Evolutionary conservation across 1,140 invertebrate species (phyloP).

Genomic region (Caerostris darwini): DNA sequence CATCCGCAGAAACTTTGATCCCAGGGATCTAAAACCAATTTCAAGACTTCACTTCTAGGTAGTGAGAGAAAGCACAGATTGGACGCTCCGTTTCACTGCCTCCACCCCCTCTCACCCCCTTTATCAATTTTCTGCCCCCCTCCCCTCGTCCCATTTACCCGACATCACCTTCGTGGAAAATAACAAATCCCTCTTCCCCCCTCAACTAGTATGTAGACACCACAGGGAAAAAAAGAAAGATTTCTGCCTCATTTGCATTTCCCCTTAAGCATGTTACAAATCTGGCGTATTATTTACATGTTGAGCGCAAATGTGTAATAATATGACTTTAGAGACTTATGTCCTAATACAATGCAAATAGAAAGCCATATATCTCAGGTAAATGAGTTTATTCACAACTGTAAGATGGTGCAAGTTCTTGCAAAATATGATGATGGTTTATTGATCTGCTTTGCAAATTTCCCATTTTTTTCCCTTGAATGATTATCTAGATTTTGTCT

Average conservation of each 20-base stretch:
- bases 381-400: too few relatives aligned
- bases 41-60: conserved; percentile 26
- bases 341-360: too few relatives aligned
- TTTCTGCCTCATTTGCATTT: not conserved
- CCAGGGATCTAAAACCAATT: conserved; percentile 49
- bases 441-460: too few relatives aligned
- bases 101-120: not conserved
- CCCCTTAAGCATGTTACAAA: too few relatives aligned
- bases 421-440: too few relatives aligned
- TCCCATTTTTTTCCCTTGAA: too few relatives aligned
- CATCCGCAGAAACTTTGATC: conserved; percentile 42
- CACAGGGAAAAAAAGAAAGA: not conserved
- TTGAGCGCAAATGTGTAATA: too few relatives aligned
- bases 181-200: not conserved
- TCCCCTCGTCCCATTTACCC: not conserved
- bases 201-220: not conserved
- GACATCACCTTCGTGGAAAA: not conserved
- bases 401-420: too few relatives aligned
- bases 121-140: not conserved
- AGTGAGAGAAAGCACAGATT: conserved; percentile 4
- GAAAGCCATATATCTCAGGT: too few relatives aligned
- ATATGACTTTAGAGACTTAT: too few relatives aligned
- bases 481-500: too few relatives aligned
- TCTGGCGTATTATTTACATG: too few relatives aligned
- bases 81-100: conserved; percentile 25